Evolutionary conservation across 2,888 invertebrate species (phyloP).

Genomic region (Drosophila pseudotakahashii): DNA sequence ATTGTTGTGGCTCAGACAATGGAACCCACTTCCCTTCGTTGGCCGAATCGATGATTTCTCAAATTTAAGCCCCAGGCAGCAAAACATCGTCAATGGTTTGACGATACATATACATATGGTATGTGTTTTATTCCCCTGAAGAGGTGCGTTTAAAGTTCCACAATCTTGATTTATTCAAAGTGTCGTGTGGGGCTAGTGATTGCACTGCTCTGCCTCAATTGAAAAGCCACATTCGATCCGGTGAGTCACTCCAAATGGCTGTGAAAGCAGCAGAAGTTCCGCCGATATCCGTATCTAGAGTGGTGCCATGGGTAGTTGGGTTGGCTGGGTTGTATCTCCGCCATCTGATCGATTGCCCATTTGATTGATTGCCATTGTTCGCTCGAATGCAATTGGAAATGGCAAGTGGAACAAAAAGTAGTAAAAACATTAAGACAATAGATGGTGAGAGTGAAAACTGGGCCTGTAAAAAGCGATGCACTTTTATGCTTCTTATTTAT

Average conservation of each 20-base stretch:
- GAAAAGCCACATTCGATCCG: background rate
- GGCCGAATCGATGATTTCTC: slow-evolving; percentile 13
- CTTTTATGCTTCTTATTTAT: background rate
- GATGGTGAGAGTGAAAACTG: slow-evolving; percentile 18
- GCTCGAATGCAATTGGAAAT: slow-evolving; percentile 31
- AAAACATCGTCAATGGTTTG: slow-evolving; percentile 9
- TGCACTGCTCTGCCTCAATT: background rate
- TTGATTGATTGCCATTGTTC: slow-evolving; percentile 57
- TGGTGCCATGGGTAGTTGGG: slow-evolving; percentile 1
- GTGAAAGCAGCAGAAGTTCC: slow-evolving; percentile 27
- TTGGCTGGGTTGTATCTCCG: slow-evolving; percentile 12
- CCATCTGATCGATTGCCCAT: slow-evolving; percentile 34
- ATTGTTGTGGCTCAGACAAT: slow-evolving; percentile 35
- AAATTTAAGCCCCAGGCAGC: slow-evolving; percentile 12
- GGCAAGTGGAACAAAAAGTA: slow-evolving; percentile 30
- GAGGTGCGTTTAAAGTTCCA: background rate
- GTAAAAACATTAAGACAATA: slow-evolving; percentile 14
- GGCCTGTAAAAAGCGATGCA: background rate
- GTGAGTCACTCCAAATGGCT: slow-evolving; percentile 28
- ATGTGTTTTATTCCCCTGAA: slow-evolving; percentile 20
- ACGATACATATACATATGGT: background rate
- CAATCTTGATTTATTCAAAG: slow-evolving; percentile 11
- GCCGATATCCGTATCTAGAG: slow-evolving; percentile 13
- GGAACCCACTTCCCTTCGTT: slow-evolving; percentile 24
- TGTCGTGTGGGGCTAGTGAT: background rate